A percentile compares a stretch with the other conserved stretches of the same genome.
These are phyloP conservation scores for Equus quagga DNA, from an alignment of 2,113 vertebrate genomes.

Conservation along the genomic window DNA sequence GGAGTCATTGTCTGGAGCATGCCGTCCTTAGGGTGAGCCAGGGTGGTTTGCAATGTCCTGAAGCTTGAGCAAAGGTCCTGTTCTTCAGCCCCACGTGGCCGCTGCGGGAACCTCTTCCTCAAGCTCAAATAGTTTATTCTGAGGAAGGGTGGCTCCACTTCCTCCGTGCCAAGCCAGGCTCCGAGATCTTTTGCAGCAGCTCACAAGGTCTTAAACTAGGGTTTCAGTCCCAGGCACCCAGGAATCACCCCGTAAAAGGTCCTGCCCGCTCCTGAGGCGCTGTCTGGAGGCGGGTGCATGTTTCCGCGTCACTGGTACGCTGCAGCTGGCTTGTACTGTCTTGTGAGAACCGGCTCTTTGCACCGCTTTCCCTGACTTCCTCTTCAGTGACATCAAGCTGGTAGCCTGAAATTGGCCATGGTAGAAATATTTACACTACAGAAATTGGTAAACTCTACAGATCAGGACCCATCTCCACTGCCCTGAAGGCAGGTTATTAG, in stretches of 20 bases:
- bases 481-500: background rate
- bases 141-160: background rate
- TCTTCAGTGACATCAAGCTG: too few relatives aligned
- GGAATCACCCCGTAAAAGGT: background rate
- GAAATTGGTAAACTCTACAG: background rate
- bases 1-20: background rate
- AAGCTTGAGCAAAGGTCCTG: background rate
- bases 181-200: background rate
- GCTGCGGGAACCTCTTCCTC: background rate
- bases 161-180: background rate
- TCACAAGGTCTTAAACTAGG: background rate
- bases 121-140: background rate
- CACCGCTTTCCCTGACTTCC: background rate
- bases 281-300: rapidly evolving
- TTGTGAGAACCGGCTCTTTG: rapidly evolving
- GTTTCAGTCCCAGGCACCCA: background rate
- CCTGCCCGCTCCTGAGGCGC: background rate
- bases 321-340: background rate
- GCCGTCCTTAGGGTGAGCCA: background rate
- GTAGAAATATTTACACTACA: background rate
- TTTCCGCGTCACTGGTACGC: background rate
- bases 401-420: background rate
- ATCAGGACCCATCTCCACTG: background rate
- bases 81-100: background rate
- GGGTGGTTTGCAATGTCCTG: background rate